These are phyloP conservation scores for Peromyscus attwateri DNA, from an alignment of 2,797 vertebrate species.

Conservation along the genomic window DNA sequence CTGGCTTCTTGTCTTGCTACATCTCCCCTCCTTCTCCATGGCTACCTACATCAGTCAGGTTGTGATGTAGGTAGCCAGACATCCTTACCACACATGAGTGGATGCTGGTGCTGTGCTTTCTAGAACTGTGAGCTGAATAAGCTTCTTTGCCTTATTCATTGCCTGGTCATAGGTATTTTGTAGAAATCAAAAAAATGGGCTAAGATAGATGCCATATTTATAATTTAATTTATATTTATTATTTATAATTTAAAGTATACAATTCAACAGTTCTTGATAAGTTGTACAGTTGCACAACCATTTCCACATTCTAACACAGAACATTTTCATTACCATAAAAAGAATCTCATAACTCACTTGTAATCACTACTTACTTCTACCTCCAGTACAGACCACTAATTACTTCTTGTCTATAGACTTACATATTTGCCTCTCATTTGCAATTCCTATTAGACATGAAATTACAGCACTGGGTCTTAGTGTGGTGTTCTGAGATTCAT, in stretches of 20 bases:
- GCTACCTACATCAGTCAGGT: background rate
- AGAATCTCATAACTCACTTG: background rate
- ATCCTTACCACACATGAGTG: no score
- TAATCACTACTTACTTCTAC: no score
- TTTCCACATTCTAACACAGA: background rate
- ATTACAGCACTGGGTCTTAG: no score
- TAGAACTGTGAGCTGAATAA: background rate
- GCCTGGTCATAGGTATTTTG: background rate
- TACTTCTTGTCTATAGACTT: background rate
- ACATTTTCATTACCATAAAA: no score
- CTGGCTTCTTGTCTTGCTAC: background rate
- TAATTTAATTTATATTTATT: no score
- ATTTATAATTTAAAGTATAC: background rate
- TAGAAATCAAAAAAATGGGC: background rate
- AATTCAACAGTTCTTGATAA: background rate
- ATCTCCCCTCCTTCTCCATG: background rate
- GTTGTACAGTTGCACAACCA: background rate
- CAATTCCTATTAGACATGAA: background rate
- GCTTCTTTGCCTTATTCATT: no score
- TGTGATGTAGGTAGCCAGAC: background rate
- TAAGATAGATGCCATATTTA: background rate
- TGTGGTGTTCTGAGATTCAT: background rate
- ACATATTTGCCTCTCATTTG: background rate
- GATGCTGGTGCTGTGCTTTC: background rate
- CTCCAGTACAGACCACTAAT: background rate